Evolutionary conservation across 1,140 invertebrate species (phyloP), one percentile per base, ranked within the genome.

Genomic region (Calliopsis andreniformis): DNA sequence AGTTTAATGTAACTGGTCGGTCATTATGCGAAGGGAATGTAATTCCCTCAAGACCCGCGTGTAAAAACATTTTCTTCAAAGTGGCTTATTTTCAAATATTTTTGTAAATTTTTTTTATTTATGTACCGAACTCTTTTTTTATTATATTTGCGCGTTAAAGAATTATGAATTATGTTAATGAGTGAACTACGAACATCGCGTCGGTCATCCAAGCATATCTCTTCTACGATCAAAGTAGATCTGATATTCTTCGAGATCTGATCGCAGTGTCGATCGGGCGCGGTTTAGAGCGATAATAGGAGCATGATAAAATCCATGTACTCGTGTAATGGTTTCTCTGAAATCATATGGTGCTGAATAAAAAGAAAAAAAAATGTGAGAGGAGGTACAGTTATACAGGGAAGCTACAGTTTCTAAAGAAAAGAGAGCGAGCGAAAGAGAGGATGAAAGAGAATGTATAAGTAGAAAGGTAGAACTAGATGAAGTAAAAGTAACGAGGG

Each of bases 331-430:
- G 4, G 28, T 59, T 76, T 76, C 64, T 62, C 69, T 32, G 58
- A 55, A 35, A 42, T 69, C 49, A 58, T 35, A 64, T 76, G 78
- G 78, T 79, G 78, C 72, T 79, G 78, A 75, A 66, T 73, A 58
- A 47, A 61, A 32, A 61, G 28, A 76, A 12, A 61, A 39, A 25
- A 76, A 43, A 68, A 58, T n/a, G 3, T 35, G 32, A 56, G 23
- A 39, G 47, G 56, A 39, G 51, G n/a, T 39, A 42, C 23, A 56
- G 20, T 30, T 39, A 45, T 69, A 59, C 25, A 39, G 4, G n/a
- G 64, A 20, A 76, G 49, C 23, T 42, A 49, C 64, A 45, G 18
- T 49, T 68, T 76, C 42, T 16, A 39, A 12, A 3, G 18, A 35
- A 32, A 32, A 28, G 4, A 45, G 2, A 10, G 30, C 20, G 20